Conservation (phyloP, 2,797 vertebrate genomes). For the Novumbra hubbsi region DNA sequence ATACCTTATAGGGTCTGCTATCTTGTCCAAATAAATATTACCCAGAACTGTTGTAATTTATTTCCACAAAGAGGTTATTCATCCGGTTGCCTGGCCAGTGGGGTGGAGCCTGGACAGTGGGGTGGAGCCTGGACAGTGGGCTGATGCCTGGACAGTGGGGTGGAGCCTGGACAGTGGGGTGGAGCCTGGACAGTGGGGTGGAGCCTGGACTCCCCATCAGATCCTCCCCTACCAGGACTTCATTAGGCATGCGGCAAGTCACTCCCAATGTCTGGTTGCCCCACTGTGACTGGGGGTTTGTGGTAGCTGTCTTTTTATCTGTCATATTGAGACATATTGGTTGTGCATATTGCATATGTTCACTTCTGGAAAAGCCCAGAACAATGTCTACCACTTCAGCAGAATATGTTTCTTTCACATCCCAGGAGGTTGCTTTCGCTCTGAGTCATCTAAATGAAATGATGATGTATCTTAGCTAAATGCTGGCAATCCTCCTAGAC, state of each 20-base stretch:
- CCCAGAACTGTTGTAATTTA: neutral
- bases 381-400: neutral
- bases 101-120: neutral
- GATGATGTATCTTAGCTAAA: slow-evolving; percentile 6
- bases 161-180: neutral
- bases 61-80: neutral
- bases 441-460: slow-evolving; percentile 1
- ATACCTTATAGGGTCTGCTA: neutral
- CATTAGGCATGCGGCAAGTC: slow-evolving; percentile 1
- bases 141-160: neutral
- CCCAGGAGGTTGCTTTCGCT: neutral
- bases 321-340: neutral
- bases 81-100: neutral
- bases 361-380: neutral
- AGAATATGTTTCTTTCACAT: neutral
- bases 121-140: too few species aligned
- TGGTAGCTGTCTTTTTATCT: neutral
- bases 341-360: slow-evolving; percentile 10
- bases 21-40: neutral
- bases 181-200: neutral
- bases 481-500: neutral
- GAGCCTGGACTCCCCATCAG: neutral
- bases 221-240: neutral
- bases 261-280: neutral
- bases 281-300: neutral